Conservation (phyloP, 1,140 invertebrate species). For the Papilio dardanus region DNA sequence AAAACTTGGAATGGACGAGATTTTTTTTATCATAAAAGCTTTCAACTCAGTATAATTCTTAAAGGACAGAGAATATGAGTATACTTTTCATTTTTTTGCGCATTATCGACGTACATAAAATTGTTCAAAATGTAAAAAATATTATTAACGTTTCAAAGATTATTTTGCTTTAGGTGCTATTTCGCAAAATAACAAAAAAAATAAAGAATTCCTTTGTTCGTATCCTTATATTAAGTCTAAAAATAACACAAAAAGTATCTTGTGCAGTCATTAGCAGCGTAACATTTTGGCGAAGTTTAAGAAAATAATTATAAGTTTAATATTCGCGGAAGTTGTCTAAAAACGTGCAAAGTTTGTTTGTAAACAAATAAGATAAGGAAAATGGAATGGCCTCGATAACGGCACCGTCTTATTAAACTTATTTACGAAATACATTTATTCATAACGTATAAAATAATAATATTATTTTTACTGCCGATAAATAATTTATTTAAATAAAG, state of each 20-base stretch:
- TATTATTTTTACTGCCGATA: no score
- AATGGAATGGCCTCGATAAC: not conserved
- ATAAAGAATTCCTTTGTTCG: no score
- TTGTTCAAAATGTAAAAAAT: no score
- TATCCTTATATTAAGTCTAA: no score
- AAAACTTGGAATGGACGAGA: constrained; percentile 1
- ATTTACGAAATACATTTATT: not conserved
- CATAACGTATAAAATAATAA: not conserved
- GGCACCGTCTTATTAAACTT: not conserved
- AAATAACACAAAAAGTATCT: not conserved
- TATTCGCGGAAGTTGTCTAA: not conserved
- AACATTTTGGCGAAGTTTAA: not conserved
- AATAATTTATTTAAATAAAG: no score
- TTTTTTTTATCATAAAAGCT: constrained; percentile 2
- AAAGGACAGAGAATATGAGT: not conserved
- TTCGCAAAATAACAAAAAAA: no score
- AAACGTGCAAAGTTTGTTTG: constrained; percentile 10
- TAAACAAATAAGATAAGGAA: constrained; percentile 10
- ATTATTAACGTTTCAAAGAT: no score
- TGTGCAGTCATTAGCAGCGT: not conserved
- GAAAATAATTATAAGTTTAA: not conserved
- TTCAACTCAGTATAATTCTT: not conserved
- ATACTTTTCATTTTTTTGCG: not conserved
- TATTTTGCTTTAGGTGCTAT: no score
- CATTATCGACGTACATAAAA: no score